phyloP scores from a whole-genome alignment of 2,888 invertebrate genomes.

The Melanostoma scalare region DNA sequence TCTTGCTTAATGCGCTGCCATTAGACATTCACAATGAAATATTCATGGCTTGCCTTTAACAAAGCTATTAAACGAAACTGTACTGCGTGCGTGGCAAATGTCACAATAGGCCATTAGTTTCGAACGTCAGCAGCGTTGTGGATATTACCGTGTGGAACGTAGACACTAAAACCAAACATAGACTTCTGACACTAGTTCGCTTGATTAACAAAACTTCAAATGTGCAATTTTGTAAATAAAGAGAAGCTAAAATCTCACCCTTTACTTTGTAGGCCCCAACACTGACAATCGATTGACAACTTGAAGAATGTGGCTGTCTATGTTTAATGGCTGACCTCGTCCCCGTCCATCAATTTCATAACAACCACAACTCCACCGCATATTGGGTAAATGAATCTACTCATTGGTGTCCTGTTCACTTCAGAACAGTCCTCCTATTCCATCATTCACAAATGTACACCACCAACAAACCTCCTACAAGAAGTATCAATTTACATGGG shows the following conservation, averaged over 20 bases:
- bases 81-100: conserved; percentile 63
- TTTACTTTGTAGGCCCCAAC: not conserved
- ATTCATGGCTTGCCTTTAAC: conserved; percentile 65
- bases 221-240: conserved; percentile 56
- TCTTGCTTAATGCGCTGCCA: conserved; percentile 60
- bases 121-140: conserved; percentile 17
- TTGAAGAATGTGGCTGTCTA: conserved; percentile 13
- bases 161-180: not conserved
- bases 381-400: conserved; percentile 43
- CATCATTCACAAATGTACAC: not conserved
- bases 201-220: conserved; percentile 41
- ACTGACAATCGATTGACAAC: conserved; percentile 47
- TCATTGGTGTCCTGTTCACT: conserved; percentile 35
- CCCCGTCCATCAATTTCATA: conserved; percentile 53
- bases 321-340: conserved; percentile 37
- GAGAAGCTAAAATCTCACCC: conserved; percentile 18
- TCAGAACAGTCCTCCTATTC: conserved; percentile 10
- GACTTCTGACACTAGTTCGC: not conserved
- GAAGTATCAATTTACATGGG: conserved; percentile 60
- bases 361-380: conserved; percentile 49
- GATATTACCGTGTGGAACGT: conserved; percentile 44
- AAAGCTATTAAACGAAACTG: conserved; percentile 66
- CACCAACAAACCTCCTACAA: conserved; percentile 7
- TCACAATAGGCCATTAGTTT: conserved; percentile 58
- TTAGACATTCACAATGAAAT: conserved; percentile 66